Percentiles rank a stretch among this genome's conserved stretches.
Conservation (phyloP, 2,797 vertebrate species). For the Helarctos malayanus region DNA sequence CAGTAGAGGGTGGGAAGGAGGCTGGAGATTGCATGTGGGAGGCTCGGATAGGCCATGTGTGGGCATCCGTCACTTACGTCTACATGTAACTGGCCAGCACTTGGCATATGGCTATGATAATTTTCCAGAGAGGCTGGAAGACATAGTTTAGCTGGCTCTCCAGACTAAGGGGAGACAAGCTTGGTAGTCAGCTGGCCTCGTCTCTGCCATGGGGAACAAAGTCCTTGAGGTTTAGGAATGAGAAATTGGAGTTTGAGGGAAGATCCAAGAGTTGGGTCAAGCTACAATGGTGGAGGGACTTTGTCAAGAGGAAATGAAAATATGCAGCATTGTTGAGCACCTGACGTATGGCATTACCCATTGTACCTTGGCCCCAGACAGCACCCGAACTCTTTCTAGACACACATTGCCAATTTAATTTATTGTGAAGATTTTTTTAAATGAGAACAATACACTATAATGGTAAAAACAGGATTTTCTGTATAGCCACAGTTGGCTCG, state of each 20-base stretch:
- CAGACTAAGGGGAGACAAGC: background rate
- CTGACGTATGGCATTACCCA: rapidly evolving
- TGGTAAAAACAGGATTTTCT: constrained; percentile 17
- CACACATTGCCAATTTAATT: background rate
- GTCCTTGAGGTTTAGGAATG: background rate
- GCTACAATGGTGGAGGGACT: background rate
- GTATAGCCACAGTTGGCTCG: background rate
- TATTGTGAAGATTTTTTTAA: background rate
- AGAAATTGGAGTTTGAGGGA: background rate
- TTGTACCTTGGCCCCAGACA: no score
- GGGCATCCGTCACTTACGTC: background rate
- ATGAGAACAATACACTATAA: background rate
- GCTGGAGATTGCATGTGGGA: background rate
- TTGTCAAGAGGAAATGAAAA: background rate
- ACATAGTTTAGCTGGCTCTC: background rate
- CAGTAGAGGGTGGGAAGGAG: background rate
- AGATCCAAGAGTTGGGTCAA: background rate
- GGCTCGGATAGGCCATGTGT: background rate
- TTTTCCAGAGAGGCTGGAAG: background rate
- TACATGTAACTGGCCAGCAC: rapidly evolving
- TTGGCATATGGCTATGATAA: background rate
- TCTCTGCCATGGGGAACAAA: background rate
- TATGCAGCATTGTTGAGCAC: rapidly evolving
- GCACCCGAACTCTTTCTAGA: background rate
- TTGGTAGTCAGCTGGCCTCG: background rate